A percentile compares a stretch with the other conserved stretches of the same genome.
phyloP scores from a whole-genome alignment of 2,888 invertebrate genomes.

The Acheta domesticus region DNA sequence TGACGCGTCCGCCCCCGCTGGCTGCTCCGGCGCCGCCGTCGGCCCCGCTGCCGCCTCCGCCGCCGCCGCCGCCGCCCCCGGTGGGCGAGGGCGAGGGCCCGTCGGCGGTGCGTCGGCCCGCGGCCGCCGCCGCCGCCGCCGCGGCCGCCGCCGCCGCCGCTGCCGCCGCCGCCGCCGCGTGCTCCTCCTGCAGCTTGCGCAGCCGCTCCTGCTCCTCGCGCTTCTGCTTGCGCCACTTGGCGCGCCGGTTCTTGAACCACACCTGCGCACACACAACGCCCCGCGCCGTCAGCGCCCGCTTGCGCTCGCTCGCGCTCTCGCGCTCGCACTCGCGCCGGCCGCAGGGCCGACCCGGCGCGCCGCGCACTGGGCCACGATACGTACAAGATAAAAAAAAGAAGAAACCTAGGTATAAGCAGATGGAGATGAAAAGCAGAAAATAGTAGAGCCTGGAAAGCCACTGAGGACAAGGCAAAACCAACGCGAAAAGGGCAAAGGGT shows the following conservation, averaged over 20 bases:
- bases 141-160: constrained; percentile 38
- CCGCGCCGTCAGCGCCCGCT: neutral
- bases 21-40: constrained; percentile 20
- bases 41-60: constrained; percentile 38
- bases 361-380: no score
- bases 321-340: no score
- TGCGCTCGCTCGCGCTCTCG: no score
- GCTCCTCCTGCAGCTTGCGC: constrained; percentile 80
- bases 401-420: no score
- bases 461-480: no score
- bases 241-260: constrained; percentile 94
- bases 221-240: constrained; percentile 95
- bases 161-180: constrained; percentile 44
- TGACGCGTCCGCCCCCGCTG: neutral
- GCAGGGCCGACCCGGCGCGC: no score
- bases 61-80: constrained; percentile 61
- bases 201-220: constrained; percentile 65
- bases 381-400: no score
- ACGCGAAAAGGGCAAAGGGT: no score
- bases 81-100: constrained; percentile 37
- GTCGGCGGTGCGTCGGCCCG: constrained; percentile 60
- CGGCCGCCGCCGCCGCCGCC: constrained; percentile 69
- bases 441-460: no score
- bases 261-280: constrained; percentile 62
- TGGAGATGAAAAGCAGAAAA: no score